A percentile compares a stretch with the other conserved stretches of the same genome.
phyloP scores from a whole-genome alignment of 2,113 vertebrate species.

The Syngnathus scovelli region DNA sequence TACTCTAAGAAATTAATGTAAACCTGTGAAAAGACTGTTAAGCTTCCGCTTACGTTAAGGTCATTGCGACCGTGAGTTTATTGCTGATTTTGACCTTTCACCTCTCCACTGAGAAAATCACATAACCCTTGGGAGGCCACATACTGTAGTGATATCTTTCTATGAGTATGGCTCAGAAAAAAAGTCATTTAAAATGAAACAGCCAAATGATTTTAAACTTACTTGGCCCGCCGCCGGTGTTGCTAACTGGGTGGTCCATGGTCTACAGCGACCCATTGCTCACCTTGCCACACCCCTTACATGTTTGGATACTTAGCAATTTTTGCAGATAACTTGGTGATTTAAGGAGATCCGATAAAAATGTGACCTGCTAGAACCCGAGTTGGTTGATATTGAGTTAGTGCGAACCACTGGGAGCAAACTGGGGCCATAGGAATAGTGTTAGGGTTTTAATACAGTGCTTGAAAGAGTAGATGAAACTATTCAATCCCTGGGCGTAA shows the following conservation, averaged over 20 bases:
- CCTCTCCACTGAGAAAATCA: constrained; percentile 15
- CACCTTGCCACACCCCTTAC: constrained; percentile 65
- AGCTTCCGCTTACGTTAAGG: constrained; percentile 14
- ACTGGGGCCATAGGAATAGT: constrained; percentile 28
- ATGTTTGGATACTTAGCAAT: constrained; percentile 56
- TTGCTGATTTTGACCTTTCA: constrained; percentile 27
- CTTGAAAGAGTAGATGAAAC: constrained; percentile 47
- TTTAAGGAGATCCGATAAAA: constrained; percentile 70
- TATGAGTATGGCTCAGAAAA: neutral
- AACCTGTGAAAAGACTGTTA: neutral
- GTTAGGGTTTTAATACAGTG: constrained; percentile 36
- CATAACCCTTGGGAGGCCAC: constrained; percentile 8
- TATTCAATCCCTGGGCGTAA: constrained; percentile 36
- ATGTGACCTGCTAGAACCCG: constrained; percentile 49
- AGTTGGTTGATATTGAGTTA: constrained; percentile 32
- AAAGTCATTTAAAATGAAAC: constrained; percentile 10
- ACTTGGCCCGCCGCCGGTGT: constrained; percentile 8
- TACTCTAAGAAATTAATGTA: too few relatives aligned
- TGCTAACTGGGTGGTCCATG: constrained; percentile 54
- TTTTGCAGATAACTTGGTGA: constrained; percentile 70
- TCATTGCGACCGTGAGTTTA: constrained; percentile 26
- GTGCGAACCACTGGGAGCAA: constrained; percentile 31
- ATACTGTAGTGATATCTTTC: constrained; percentile 22
- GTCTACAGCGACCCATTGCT: constrained; percentile 49
- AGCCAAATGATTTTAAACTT: constrained; percentile 40